Base-by-base conservation (phyloP, 1,140 invertebrate species). In the Macrobrachium nipponense region DNA sequence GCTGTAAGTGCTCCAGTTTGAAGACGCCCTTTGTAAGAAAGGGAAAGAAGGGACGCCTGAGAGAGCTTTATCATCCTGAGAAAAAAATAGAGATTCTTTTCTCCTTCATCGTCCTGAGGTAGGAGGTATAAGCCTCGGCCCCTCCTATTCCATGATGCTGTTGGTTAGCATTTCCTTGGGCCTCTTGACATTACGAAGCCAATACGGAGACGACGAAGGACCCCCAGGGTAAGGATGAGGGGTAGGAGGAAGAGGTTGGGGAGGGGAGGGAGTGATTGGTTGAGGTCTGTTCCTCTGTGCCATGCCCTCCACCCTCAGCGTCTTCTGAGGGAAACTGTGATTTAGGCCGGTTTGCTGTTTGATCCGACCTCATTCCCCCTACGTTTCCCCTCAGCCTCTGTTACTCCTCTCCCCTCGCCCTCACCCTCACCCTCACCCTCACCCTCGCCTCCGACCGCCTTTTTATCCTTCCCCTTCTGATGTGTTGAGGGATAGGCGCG, bases 331-430 rank as follows among this genome's bases (percentile, higher is more conserved):
- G 68, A 43, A 51, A 51, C 20, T 70, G 68, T 70, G 68, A 70
- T 70, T 70, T n/a, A 23, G 23, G 23, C 68, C 68, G 68, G 23
- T 27, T 70, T 70, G 68, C 68, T 27, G 68, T 70, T 70, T 70
- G 68, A 70, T 70, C 68, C 81, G 58, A 23, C 17, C 44, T 36
- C 36, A 20, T 59, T 51, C 59, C 20, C n/a, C 10, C 27, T 44
- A 59, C 15, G 20, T 11, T 0, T 60, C 51, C 76, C 20, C 23
- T 59, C 44, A 36, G 14, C 70, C 15, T 59, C 51, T 59, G n/a
- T 51, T 5, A 44, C 10, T 59, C 59, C 59, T 58, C 44, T 58
- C 18, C 23, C 17, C 44, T 51, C 58, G 59, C 77, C 60, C 77
- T 8, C 59, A 1, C 61, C 58, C 7, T 27, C 2, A 3, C 27